Evolutionary conservation across 2,888 invertebrate genomes (phyloP), one percentile per base, ranked within the genome.

Genomic region (Tineola bisselliella): DNA sequence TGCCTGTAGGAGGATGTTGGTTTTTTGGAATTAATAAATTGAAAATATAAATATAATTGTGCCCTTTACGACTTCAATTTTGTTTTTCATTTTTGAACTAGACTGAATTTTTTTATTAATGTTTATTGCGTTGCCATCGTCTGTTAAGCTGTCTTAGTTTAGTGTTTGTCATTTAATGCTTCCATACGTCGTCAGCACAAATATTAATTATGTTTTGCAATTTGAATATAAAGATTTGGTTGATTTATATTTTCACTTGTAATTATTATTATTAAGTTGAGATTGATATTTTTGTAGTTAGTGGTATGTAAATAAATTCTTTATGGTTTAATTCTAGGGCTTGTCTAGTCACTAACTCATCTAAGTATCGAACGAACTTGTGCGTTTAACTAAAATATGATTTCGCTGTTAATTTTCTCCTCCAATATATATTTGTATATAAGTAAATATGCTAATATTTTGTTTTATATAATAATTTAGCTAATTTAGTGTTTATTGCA

Each of bases 281-380:
- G 6, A 25, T 25, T 25, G 25, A 25, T 25, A 25, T 25, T 25
- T 67, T 71, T 67, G 64, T 68, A 70, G 69, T 72, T 73, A 72
- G 61, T 71, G 71, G 63, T 70, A 73, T 67, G 72, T 68, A 73
- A 71, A 66, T 70, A 68, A 70, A 67, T 65, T 15, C 18, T 13
- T n/a, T 44, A 44, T 44, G 4, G 44, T n/a, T 44, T n/a, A 44
- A 25, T 25, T 25, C 6, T 25, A 25, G 25, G 25, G 25, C 25
- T 25, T 25, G 54, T 54, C 54, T 54, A 54, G 54, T 54, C 54
- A 54, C 54, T 54, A 25, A 25, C 25, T 6, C 6, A 25, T 6
- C 25, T 25, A 25, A 25, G 25, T 4, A 25, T 25, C 25, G 25
- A 4, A 25, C 25, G 25, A 6, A 25, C 25, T 25, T 25, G 6